These are phyloP conservation scores for Edolisoma coerulescens DNA, from an alignment of 2,113 vertebrate species.

Conservation along the genomic window DNA sequence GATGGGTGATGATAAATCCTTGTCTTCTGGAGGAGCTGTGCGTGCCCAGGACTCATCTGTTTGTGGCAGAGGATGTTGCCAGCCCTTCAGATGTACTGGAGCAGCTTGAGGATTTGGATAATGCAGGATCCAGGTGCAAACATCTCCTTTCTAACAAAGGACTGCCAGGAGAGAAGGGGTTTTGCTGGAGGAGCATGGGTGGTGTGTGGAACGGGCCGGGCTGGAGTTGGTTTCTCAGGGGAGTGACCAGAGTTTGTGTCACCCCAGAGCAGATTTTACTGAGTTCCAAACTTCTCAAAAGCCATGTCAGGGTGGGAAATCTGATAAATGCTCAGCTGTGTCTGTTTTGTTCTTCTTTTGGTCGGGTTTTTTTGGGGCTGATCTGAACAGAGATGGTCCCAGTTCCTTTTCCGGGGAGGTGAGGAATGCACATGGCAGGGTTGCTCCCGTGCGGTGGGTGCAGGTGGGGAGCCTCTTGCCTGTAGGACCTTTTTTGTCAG, in stretches of 20 bases:
- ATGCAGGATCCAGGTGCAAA: not conserved
- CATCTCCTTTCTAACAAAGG: not conserved
- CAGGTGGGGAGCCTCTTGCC: constrained; percentile 60
- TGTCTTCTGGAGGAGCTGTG: not conserved
- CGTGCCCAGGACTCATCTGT: not conserved
- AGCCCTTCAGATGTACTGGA: not conserved
- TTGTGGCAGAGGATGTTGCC: not conserved
- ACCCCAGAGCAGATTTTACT: not conserved
- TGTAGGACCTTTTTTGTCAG: constrained; percentile 59
- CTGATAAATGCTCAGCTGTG: not conserved
- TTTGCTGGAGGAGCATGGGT: not conserved
- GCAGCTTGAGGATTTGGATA: not conserved
- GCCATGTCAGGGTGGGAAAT: not conserved
- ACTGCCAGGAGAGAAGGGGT: not conserved
- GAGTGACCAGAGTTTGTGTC: not conserved
- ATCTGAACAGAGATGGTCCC: not conserved
- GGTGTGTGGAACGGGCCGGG: rapidly evolving
- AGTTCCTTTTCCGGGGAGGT: not conserved
- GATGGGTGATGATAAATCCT: not conserved
- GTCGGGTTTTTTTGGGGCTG: not conserved
- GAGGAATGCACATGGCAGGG: not conserved
- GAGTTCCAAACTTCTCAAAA: not conserved
- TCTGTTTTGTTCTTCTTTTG: not conserved
- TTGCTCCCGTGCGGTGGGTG: not conserved
- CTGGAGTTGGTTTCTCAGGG: not conserved